Evolutionary conservation across 2,797 vertebrate species (phyloP), one percentile per base, ranked within the genome.

Genomic region (Galaxias olidus): DNA sequence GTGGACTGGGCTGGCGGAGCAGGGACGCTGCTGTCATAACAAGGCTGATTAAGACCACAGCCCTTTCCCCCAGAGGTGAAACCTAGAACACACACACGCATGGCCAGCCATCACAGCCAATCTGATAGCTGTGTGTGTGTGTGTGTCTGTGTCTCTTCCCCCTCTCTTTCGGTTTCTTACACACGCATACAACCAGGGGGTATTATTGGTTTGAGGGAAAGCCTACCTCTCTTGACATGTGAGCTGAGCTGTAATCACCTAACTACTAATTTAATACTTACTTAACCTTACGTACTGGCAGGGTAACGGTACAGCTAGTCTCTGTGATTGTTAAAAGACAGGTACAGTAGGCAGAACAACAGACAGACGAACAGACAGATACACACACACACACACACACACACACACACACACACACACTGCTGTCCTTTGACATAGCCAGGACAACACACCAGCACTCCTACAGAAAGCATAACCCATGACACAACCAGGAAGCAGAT

Each of bases 1-100:
- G 84, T 60, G 70, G 72, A 76, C 57, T 78, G 75, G 75, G 75
- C 76, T 45, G 68, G 30, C 9, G 6, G 73, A 73, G 74, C 80
- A 74, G 80, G 77, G 81, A 75, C 81, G 80, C 56, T 59, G 77
- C 84, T 85, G 85, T 87, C 84, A 87, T 81, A 86, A 85, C 85
- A 81, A 74, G 71, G 15, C 82, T 83, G 86, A 90, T 89, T 83
- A 87, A 89, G 87, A 87, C 76, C 76, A 77, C 66, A 50, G 72
- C 10, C 50, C 43, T 9, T 54, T 71, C 75, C 71, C 71, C 68
- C 52, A 0, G 80, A 82, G 86, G 85, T 87, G 78, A 73, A n/a
- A 82, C 76, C 77, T 71, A 71, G 85, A 84, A 76, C 79, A 71
- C 62, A 12, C 18, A 14, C 10, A 18, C 53, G 10, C 60, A 66